Evolutionary conservation across 2,888 invertebrate genomes (phyloP), one percentile per base, ranked within the genome.

Genomic region (Blastobasis adustella): DNA sequence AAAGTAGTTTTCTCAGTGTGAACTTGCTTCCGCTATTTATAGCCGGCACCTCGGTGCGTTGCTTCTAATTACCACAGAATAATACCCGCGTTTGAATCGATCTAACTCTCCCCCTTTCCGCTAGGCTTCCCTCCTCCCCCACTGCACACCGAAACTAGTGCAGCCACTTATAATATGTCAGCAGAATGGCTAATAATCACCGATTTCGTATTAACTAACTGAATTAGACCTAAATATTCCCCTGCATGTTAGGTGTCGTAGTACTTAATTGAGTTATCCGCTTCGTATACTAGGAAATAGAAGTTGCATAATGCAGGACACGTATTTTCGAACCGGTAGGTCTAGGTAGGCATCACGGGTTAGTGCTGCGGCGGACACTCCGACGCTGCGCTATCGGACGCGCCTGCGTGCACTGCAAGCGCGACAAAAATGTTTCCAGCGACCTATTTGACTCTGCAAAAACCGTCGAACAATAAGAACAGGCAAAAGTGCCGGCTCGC

Each of bases 21-120:
- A 23, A 3, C 23, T 23, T 3, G 23, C 23, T 23, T 23, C 23
- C 23, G 23, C 23, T 23, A 23, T 23, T 23, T 23, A 23, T 23
- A 23, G 23, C 23, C 23, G 23, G 23, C 23, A 23, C 23, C 23
- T 23, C 23, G 23, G 23, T 23, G 23, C 23, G 23, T 23, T 3
- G 71, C 78, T 81, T 84, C 85, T 87, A 87, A 86, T 87, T 86
- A 85, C 76, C 76, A 73, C 78, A 73, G 82, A 84, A 84, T 82
- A 80, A 81, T 82, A 81, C 75, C 76, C 71, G 71, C 70, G 76
- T 74, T 83, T 83, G 80, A 78, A 86, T 87, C 87, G 85, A 86
- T 85, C 86, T 86, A 82, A 80, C 82, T 67, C 66, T 69, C 72
- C 62, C 65, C 61, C 65, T 61, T 55, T 62, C 65, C 67, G 58